phyloP scores from a whole-genome alignment of 2,797 vertebrate genomes.

The Pangasius krempfi region DNA sequence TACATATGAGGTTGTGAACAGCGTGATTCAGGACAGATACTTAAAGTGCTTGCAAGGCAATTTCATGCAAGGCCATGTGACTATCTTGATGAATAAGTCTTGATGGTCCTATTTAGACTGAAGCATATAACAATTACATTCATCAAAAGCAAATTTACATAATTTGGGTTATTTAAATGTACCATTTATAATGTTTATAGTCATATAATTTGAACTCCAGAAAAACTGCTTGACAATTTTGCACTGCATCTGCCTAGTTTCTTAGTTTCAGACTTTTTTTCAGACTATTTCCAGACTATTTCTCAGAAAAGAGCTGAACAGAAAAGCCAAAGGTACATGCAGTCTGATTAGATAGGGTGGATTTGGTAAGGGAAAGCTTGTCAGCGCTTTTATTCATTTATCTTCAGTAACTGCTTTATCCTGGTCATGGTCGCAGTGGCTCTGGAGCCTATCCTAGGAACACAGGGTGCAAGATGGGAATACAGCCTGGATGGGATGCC shows the following conservation, averaged over 20 bases:
- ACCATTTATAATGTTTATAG: not conserved
- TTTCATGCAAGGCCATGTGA: not conserved
- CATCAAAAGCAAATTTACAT: not conserved
- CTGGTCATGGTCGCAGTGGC: not conserved
- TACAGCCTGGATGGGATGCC: not conserved
- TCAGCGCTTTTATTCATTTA: slow-evolving; percentile 2
- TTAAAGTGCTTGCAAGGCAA: not conserved
- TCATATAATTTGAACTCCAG: not conserved
- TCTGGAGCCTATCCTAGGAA: not conserved
- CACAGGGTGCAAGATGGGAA: not conserved
- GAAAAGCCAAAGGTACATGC: not conserved
- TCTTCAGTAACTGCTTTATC: not conserved
- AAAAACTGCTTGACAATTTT: not conserved
- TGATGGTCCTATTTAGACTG: not conserved
- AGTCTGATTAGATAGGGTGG: not conserved
- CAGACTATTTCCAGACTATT: not conserved
- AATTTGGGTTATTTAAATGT: not conserved
- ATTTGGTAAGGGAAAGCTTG: not conserved
- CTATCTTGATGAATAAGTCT: not conserved
- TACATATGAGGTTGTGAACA: not conserved
- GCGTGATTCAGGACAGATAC: not conserved
- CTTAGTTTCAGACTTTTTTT: not conserved
- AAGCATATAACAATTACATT: not conserved
- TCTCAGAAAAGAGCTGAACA: too few relatives aligned
- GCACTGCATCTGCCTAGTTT: not conserved